Conservation (phyloP, 2,113 vertebrate species). For the Oreochromis spilurus region DNA sequence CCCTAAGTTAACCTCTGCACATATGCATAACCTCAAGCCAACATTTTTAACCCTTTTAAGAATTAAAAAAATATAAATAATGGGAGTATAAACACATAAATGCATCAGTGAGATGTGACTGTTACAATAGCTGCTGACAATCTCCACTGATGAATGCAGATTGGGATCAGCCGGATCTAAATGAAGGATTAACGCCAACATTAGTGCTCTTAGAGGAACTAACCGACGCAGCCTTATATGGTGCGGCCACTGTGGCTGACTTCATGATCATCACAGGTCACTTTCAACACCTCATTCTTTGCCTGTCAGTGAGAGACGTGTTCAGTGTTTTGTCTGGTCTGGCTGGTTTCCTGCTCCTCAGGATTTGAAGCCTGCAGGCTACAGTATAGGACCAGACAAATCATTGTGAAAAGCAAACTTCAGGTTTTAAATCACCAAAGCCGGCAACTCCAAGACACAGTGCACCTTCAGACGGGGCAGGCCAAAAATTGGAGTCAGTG, state of each 20-base stretch:
- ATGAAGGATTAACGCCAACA: conserved; percentile 4
- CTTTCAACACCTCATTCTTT: conserved; percentile 49
- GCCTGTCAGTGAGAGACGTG: neutral
- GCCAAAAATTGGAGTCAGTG: neutral
- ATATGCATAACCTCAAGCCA: neutral
- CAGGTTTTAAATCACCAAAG: conserved; percentile 22
- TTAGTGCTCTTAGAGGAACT: neutral
- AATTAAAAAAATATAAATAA: neutral
- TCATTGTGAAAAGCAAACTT: conserved; percentile 1
- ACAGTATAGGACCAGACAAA: neutral
- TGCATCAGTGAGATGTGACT: neutral
- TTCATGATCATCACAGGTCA: conserved; percentile 25
- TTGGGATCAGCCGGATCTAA: neutral
- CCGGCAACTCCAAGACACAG: neutral
- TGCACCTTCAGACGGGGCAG: neutral
- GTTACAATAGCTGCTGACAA: neutral
- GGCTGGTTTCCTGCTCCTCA: conserved; percentile 16
- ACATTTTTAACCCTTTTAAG: neutral
- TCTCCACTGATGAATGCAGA: neutral
- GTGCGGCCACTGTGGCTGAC: neutral
- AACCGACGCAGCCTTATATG: conserved; percentile 10
- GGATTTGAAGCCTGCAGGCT: conserved; percentile 15
- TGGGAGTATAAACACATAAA: neutral
- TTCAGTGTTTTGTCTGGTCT: conserved; percentile 25
- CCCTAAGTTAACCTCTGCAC: neutral